Evolutionary conservation across 2,888 invertebrate genomes (phyloP).

Genomic region (Spilosoma lubricipeda): DNA sequence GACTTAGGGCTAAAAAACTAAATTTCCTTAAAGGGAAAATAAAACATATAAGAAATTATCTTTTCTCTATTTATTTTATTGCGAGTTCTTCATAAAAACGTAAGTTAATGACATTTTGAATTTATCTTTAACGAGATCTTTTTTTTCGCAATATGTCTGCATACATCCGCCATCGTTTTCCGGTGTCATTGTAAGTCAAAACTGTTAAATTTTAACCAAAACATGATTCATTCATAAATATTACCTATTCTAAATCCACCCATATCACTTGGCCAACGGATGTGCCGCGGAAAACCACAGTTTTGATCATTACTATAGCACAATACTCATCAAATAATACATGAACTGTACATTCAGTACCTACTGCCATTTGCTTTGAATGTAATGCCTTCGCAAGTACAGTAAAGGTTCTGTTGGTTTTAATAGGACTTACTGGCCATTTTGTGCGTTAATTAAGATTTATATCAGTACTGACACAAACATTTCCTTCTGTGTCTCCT

Average conservation of each 20-base stretch:
- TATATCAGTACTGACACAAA: neutral
- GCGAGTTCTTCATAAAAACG: no score
- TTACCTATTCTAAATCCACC: neutral
- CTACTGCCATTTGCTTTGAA: neutral
- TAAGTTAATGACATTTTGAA: neutral
- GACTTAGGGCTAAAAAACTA: no score
- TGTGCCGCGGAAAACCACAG: neutral
- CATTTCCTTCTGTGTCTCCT: no score
- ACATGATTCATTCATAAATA: neutral
- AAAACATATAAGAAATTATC: no score
- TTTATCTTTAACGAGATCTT: neutral
- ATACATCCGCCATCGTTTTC: neutral
- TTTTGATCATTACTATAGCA: neutral
- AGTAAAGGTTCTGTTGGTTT: neutral
- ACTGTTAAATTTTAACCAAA: constrained; percentile 1
- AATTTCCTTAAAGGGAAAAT: no score
- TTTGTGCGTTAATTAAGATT: neutral
- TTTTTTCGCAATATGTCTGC: neutral
- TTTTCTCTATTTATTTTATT: no score
- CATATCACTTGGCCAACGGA: neutral
- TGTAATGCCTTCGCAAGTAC: neutral
- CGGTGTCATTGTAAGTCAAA: neutral
- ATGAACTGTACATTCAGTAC: neutral
- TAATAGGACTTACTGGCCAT: neutral
- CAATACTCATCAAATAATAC: neutral